Evolutionary conservation across 2,888 invertebrate species (phyloP).

Genomic region (Caenorhabditis becei): DNA sequence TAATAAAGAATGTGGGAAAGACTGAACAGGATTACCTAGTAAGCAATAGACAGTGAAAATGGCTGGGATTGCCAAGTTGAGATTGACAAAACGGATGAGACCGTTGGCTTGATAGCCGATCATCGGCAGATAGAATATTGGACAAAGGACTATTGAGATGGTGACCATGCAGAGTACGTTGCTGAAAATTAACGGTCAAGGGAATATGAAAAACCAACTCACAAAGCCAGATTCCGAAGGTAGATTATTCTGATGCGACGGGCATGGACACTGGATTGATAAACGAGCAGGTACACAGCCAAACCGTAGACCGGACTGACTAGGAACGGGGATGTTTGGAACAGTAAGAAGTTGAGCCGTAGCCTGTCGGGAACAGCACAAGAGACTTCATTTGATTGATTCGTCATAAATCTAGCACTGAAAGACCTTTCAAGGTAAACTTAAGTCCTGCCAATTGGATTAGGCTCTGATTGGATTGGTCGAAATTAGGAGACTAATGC

Average conservation of each 20-base stretch:
- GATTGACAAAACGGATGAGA: conserved; percentile 22
- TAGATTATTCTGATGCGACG: conserved; percentile 39
- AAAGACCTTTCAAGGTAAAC: conserved; percentile 5
- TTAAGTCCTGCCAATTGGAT: background rate
- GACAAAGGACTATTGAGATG: conserved; percentile 34
- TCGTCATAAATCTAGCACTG: conserved; percentile 3
- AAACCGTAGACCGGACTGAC: conserved; percentile 24
- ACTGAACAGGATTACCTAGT: conserved; percentile 7
- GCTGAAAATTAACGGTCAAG: background rate
- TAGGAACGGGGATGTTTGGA: conserved; percentile 32
- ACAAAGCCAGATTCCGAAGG: conserved; percentile 36
- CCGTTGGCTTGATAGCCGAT: conserved; percentile 45
- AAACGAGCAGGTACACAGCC: conserved; percentile 30
- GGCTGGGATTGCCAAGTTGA: conserved; percentile 37
- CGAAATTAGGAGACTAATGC: background rate
- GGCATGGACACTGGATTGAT: conserved; percentile 41
- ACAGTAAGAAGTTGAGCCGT: conserved; percentile 19
- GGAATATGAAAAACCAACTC: background rate
- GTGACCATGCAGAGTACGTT: conserved; percentile 32
- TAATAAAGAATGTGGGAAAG: background rate
- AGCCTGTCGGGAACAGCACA: conserved; percentile 29
- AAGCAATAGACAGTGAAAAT: conserved; percentile 38
- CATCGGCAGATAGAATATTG: conserved; percentile 47
- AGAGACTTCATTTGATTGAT: conserved; percentile 2
- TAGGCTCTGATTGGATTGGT: background rate